phyloP scores from a whole-genome alignment of 1,140 invertebrate species.

The Ostrea edulis region DNA sequence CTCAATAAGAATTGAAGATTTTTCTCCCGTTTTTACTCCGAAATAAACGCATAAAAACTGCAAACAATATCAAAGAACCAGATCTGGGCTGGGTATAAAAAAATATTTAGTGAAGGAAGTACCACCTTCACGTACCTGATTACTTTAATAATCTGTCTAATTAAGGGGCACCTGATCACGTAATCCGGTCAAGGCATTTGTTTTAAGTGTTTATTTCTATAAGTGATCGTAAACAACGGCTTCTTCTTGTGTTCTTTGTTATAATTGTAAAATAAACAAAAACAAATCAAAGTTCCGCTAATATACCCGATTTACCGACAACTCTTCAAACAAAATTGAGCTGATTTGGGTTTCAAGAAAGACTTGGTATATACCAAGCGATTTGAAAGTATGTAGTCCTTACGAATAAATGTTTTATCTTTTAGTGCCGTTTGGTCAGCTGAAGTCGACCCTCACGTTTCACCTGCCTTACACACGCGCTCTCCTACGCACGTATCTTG shows the following conservation, averaged over 20 bases:
- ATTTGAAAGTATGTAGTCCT: no score
- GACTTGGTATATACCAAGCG: neutral
- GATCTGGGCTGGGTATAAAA: neutral
- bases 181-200: neutral
- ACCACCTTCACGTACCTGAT: neutral
- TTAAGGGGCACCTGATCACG: neutral
- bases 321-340: constrained; percentile 15
- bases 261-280: neutral
- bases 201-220: neutral
- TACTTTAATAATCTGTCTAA: constrained; percentile 15
- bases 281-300: neutral
- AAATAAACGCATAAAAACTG: neutral
- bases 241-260: constrained; percentile 22
- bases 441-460: neutral
- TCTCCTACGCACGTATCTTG: neutral
- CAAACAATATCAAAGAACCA: neutral
- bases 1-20: neutral
- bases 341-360: constrained; percentile 30
- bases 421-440: constrained; percentile 1
- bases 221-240: constrained; percentile 2
- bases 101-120: neutral
- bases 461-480: neutral
- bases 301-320: constrained; percentile 24
- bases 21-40: neutral
- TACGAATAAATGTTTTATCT: neutral